Evolutionary conservation across 2,888 invertebrate genomes (phyloP).

Genomic region (Drosophila pegasa): DNA sequence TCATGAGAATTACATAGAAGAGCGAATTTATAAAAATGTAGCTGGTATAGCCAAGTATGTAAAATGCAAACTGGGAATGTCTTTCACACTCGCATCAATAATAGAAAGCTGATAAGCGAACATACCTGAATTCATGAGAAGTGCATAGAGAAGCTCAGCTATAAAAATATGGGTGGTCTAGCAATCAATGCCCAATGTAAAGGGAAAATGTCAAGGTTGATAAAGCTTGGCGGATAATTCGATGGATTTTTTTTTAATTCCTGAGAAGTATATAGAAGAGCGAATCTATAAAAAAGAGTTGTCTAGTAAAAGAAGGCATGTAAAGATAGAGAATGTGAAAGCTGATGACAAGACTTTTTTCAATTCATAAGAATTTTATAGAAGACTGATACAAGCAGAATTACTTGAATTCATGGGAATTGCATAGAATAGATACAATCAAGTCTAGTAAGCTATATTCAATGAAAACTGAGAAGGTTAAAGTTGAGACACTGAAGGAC

Average conservation of each 20-base stretch:
- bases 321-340: neutral
- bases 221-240: too few relatives aligned
- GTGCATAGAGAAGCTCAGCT: neutral
- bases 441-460: too few relatives aligned
- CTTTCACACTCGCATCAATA: too few relatives aligned
- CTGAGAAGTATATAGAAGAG: neutral
- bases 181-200: too few relatives aligned
- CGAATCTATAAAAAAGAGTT: neutral
- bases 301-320: neutral
- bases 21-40: neutral
- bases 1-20: neutral
- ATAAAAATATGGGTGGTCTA: neutral
- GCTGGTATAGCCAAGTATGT: neutral
- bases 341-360: neutral
- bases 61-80: too few relatives aligned
- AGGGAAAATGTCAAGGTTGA: too few relatives aligned
- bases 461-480: neutral
- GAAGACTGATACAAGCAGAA: too few relatives aligned
- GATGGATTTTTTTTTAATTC: too few relatives aligned
- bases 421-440: too few relatives aligned
- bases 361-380: neutral
- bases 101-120: too few relatives aligned
- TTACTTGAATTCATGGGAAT: neutral
- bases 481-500: too few relatives aligned
- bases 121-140: neutral